Conservation (phyloP, 2,888 invertebrate species). For the Eristalis pertinax region DNA sequence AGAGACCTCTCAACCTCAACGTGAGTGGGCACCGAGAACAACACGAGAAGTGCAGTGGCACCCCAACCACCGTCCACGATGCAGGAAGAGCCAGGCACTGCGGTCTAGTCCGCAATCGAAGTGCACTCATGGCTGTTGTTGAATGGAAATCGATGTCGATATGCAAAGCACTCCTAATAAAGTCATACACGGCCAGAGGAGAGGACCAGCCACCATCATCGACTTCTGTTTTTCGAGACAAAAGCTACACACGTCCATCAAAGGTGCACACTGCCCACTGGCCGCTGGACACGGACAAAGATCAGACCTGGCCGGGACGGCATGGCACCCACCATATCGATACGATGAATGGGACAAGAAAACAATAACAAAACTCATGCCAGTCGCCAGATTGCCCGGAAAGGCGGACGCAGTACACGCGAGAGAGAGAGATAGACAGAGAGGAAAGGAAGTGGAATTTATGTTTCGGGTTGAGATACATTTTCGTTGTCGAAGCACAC, state of each 20-base stretch:
- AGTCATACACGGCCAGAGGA: constrained; percentile 45
- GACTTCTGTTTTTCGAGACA: background rate
- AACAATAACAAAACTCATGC: constrained; percentile 31
- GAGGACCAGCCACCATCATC: background rate
- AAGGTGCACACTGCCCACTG: constrained; percentile 17
- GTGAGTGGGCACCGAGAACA: background rate
- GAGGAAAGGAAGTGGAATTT: background rate
- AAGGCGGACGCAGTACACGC: background rate
- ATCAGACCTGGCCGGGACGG: background rate
- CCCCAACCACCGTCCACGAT: too few relatives aligned
- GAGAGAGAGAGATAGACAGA: background rate
- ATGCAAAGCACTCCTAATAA: constrained; percentile 69
- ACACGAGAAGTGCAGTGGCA: background rate
- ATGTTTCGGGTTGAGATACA: background rate
- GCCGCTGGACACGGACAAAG: background rate
- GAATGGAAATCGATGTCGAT: constrained; percentile 33
- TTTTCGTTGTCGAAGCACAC: background rate
- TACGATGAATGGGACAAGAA: constrained; percentile 47
- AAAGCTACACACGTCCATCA: constrained; percentile 44
- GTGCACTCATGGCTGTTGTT: too few relatives aligned
- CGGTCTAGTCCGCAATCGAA: background rate
- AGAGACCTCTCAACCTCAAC: constrained; percentile 38
- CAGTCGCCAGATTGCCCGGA: background rate
- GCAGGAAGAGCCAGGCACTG: background rate
- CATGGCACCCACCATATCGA: constrained; percentile 17